A percentile compares a stretch with the other conserved stretches of the same genome.
These are phyloP conservation scores for Oostethus manadensis DNA, from an alignment of 2,113 vertebrate species.

Conservation along the genomic window DNA sequence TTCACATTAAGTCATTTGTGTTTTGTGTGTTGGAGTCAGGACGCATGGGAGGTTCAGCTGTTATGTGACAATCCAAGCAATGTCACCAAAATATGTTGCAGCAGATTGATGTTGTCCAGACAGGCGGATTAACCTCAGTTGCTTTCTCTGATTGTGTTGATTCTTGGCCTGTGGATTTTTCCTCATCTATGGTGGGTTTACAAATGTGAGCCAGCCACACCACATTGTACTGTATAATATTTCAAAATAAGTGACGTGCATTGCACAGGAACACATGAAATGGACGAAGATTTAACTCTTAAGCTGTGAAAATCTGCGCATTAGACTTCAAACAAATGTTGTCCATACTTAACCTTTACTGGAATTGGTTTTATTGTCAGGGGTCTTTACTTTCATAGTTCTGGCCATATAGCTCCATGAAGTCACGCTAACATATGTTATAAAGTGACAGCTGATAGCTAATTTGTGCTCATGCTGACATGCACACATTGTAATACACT, in stretches of 20 bases:
- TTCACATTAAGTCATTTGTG: conserved; percentile 14
- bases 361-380: neutral
- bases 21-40: conserved; percentile 15
- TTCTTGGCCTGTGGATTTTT: conserved; percentile 35
- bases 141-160: conserved; percentile 22
- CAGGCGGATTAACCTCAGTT: conserved; percentile 10
- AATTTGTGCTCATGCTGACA: neutral
- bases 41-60: conserved; percentile 24
- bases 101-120: conserved; percentile 15
- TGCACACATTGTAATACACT: neutral
- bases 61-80: conserved; percentile 21
- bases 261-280: conserved; percentile 12
- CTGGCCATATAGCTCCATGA: neutral
- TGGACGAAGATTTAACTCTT: conserved; percentile 1
- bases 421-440: neutral
- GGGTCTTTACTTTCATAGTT: neutral
- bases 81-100: conserved; percentile 15
- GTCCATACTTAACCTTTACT: neutral
- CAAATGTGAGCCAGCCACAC: conserved; percentile 40
- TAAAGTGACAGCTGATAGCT: neutral
- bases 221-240: conserved; percentile 17
- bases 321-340: neutral
- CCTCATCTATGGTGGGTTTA: conserved; percentile 25
- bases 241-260: conserved; percentile 22
- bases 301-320: conserved; percentile 1